Percentiles rank a stretch among this genome's conserved stretches.
phyloP scores from a whole-genome alignment of 2,888 invertebrate genomes.

The Bimastos eiseni region DNA sequence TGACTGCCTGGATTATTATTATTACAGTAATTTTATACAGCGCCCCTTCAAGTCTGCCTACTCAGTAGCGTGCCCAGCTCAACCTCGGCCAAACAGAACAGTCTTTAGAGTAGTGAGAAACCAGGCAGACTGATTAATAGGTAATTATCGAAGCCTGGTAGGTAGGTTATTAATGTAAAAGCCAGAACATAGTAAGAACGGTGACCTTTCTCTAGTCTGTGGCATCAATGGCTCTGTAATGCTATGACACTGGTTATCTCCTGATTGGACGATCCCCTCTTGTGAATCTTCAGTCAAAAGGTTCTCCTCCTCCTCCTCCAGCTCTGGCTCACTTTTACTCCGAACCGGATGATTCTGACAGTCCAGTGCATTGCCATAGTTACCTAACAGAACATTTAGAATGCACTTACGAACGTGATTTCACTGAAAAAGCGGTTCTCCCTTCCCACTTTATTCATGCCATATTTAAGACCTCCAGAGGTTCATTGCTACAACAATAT shows the following conservation, averaged over 20 bases:
- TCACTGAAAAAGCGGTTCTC: background rate
- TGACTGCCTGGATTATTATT: no score
- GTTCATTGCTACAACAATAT: no score
- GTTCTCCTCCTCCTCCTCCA: conserved; percentile 49
- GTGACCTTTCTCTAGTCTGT: conserved; percentile 73
- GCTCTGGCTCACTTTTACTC: conserved; percentile 4
- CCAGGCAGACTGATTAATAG: no score
- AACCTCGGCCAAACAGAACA: no score
- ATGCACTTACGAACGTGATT: background rate
- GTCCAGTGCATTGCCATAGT: conserved; percentile 47
- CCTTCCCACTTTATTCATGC: no score
- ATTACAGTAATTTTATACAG: no score
- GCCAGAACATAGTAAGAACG: background rate
- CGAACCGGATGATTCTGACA: conserved; percentile 41
- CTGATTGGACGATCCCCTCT: background rate
- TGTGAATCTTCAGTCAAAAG: conserved; percentile 35
- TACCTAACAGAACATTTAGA: conserved; percentile 38
- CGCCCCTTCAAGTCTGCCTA: no score
- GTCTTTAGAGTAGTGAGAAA: no score
- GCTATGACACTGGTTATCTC: conserved; percentile 42
- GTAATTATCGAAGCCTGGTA: no score
- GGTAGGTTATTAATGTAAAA: background rate
- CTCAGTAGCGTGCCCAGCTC: no score
- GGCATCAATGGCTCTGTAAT: conserved; percentile 74
- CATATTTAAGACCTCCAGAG: no score